phyloP scores from a whole-genome alignment of 1,140 invertebrate species.

The Ephestia elutella region DNA sequence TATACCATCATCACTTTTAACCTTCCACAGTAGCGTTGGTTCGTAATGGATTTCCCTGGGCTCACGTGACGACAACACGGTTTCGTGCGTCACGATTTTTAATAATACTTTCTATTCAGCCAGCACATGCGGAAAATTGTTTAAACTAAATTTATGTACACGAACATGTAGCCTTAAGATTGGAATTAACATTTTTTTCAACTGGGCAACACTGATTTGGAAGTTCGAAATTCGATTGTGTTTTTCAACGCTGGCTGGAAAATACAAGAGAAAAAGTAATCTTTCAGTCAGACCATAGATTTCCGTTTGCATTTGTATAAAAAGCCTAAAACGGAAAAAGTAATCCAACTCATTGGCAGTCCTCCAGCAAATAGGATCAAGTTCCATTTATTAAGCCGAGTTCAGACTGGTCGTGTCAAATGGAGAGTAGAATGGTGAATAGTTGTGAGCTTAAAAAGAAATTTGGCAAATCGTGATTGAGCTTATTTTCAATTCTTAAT shows the following conservation, averaged over 20 bases:
- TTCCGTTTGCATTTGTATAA: not conserved
- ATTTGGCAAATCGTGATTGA: too few relatives aligned
- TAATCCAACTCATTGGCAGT: constrained; percentile 12
- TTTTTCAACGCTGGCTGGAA: too few relatives aligned
- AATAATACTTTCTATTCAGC: constrained; percentile 29
- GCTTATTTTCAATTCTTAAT: not conserved
- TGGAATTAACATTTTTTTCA: not conserved
- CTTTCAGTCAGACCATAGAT: too few relatives aligned
- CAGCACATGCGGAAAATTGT: constrained; percentile 25
- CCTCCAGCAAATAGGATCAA: constrained; percentile 10
- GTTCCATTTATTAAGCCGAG: not conserved
- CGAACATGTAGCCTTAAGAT: not conserved
- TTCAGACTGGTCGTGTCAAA: not conserved
- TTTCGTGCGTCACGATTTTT: constrained; percentile 47
- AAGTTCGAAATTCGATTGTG: too few relatives aligned
- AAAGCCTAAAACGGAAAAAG: constrained; percentile 5
- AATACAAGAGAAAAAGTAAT: too few relatives aligned
- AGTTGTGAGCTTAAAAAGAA: too few relatives aligned
- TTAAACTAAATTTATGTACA: constrained; percentile 17
- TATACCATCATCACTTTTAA: not conserved
- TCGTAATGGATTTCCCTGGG: constrained; percentile 36
- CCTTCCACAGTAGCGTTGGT: not conserved
- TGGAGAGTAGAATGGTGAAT: not conserved
- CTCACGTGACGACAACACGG: constrained; percentile 37
- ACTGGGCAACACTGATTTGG: not conserved